Evolutionary conservation across 2,797 vertebrate species (phyloP), one percentile per base, ranked within the genome.

Genomic region (Eulemur rubriventer): DNA sequence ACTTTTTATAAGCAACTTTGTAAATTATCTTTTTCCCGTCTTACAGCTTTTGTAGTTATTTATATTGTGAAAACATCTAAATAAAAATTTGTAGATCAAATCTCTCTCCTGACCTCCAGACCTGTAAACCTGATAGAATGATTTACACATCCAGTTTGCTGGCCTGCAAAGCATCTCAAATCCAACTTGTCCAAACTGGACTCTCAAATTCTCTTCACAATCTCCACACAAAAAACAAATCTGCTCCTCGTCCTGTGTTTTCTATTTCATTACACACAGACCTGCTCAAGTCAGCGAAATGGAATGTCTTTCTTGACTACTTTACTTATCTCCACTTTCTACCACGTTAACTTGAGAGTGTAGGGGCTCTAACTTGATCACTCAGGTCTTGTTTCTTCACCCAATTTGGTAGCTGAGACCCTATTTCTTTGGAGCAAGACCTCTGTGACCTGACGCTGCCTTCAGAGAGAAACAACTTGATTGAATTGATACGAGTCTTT

Each of bases 1-100:
- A 99, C 99, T 99, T 99, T 99, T 99, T 99, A 99, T 99, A 99
- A 99, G 99, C 99, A 99, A 99, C 26, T 26, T 9, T 52, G 22
- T 11, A 41, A 26, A 28, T 8, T 11, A 82, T 43, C 33, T 26
- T 91, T n/a, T 59, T 61, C 6, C 4, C 46, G 50, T 78, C 7
- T 93, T 48, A 89, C 14, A 86, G 17, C 33, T 72, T 52, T 20
- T 85, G 7, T 84, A 8, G 12, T 73, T 82, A 69, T 72, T 89
- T 69, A 46, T 26, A 33, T 76, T 80, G 41, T 76, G 33, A 87
- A 78, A 65, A 38, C 38, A 33, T 8, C 33, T 7, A 16, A 46
- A 4, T 33, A 8, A 41, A 72, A 55, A 61, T 86, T 28, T 87
- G 24, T 35, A 57, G 24, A 38, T 67, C 22, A 65, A 76, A 70